Evolutionary conservation across 2,797 vertebrate species (phyloP), one percentile per base, ranked within the genome.

Genomic region (Bovichtus variegatus): DNA sequence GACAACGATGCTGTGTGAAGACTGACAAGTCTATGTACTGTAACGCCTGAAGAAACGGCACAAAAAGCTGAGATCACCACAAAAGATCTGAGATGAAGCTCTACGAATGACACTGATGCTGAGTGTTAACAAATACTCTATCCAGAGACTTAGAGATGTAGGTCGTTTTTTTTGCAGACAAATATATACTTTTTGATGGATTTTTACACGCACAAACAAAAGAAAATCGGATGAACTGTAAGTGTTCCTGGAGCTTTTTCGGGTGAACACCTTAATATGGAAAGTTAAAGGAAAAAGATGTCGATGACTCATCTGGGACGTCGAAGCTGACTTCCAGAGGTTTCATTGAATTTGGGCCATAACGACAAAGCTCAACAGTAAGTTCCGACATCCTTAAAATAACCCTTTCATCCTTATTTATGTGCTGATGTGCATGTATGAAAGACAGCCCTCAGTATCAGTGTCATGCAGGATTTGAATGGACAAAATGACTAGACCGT

Each of bases 401-500:
- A 41, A 19, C 3, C 34, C 8, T 51, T 58, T 67, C 13, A 47
- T 10, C 44, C 6, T 2, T 29, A 40, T 75, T 68, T 47, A 46
- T 59, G 23, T 63, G 19, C 38, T 23, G 21, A 49, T 43, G 23
- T 72, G 44, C 25, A 21, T 59, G 31, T 10, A 41, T 79, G 79
- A 78, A 41, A 66, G 64, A 81, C 46, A 34, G 59, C 41, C 29
- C 15, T 80, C 74, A 38, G 46, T 41, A 61, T 74, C 66, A 65
- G 46, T 77, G 81, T 82, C 72, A 67, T 50, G 21, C 76, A 40
- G 54, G 4, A 70, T 60, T 47, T 76, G 76, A 78, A 69, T 12
- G 19, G 59, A 74, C 59, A 41, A 76, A 77, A 75, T 38, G 57
- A 88, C 80, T 75, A 81, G 79, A 80, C 83, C 60, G 60, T 21